Conservation (phyloP, 2,113 vertebrate genomes). For the Carassius auratus region DNA sequence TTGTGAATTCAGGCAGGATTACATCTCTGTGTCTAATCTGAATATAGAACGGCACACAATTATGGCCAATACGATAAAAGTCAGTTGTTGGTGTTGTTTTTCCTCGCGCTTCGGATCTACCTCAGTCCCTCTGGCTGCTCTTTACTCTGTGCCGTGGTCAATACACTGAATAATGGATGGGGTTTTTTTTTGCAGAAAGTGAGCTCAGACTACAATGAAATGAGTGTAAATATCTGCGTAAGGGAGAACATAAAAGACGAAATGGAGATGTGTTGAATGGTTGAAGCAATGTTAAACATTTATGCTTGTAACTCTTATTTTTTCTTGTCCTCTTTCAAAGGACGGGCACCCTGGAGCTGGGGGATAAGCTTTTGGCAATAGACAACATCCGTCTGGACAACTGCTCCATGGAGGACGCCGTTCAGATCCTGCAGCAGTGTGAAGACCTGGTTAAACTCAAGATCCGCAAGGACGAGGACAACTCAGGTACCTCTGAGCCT, state of each 20-base stretch:
- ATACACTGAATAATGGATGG: slow-evolving; percentile 46
- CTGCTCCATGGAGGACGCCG: slow-evolving; percentile 98
- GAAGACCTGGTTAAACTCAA: slow-evolving; percentile 97
- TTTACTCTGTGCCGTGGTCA: background rate
- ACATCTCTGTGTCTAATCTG: slow-evolving; percentile 2
- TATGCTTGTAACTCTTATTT: background rate
- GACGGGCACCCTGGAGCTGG: slow-evolving; percentile 93
- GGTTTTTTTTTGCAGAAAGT: background rate
- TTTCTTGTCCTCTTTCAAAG: slow-evolving; percentile 69
- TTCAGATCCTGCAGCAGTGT: slow-evolving; percentile 95
- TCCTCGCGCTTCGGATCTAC: background rate
- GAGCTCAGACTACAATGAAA: slow-evolving; percentile 20
- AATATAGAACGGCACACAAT: background rate
- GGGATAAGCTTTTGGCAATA: slow-evolving; percentile 94
- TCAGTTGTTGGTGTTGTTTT: background rate
- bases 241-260: no score
- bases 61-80: slow-evolving; percentile 23
- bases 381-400: slow-evolving; percentile 96
- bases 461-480: slow-evolving; percentile 98
- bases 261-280: slow-evolving; percentile 3
- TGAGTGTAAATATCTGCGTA: background rate
- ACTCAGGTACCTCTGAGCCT: slow-evolving; percentile 83
- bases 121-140: background rate
- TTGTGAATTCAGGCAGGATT: slow-evolving; percentile 32
- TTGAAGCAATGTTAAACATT: background rate